phyloP scores from a whole-genome alignment of 2,113 vertebrate species.

The Hippocampus abdominalis region DNA sequence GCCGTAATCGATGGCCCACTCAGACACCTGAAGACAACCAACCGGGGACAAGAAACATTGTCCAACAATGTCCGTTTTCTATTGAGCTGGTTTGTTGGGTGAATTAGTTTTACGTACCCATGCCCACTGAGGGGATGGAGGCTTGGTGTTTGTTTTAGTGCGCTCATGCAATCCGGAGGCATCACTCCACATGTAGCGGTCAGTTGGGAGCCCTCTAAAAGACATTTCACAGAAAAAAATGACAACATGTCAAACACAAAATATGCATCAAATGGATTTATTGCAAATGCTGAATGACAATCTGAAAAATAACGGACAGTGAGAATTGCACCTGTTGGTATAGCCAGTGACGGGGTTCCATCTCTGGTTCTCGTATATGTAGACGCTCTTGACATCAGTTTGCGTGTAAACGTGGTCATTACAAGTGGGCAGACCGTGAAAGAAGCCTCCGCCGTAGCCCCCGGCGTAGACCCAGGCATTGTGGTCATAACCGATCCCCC shows the following conservation, averaged over 20 bases:
- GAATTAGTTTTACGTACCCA: constrained; percentile 77
- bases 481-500: constrained; percentile 91
- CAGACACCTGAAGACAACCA: constrained; percentile 77
- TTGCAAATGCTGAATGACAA: neutral
- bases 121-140: constrained; percentile 89
- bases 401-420: constrained; percentile 85
- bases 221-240: neutral
- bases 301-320: neutral
- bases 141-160: constrained; percentile 85
- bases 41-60: constrained; percentile 1
- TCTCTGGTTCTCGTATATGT: constrained; percentile 96
- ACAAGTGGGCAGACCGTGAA: constrained; percentile 85
- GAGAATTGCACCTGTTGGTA: constrained; percentile 78
- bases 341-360: constrained; percentile 97
- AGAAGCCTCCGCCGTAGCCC: constrained; percentile 87
- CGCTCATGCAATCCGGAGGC: constrained; percentile 88
- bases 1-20: constrained; percentile 89
- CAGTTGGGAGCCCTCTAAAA: constrained; percentile 89
- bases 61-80: neutral
- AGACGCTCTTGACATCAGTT: constrained; percentile 85
- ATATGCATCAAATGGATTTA: neutral
- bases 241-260: neutral
- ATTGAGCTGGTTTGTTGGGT: neutral
- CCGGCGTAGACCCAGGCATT: constrained; percentile 88
- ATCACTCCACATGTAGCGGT: constrained; percentile 98